Evolutionary conservation across 2,888 invertebrate genomes (phyloP), one percentile per base, ranked within the genome.

Genomic region (Prosopocoilus inquinatus): DNA sequence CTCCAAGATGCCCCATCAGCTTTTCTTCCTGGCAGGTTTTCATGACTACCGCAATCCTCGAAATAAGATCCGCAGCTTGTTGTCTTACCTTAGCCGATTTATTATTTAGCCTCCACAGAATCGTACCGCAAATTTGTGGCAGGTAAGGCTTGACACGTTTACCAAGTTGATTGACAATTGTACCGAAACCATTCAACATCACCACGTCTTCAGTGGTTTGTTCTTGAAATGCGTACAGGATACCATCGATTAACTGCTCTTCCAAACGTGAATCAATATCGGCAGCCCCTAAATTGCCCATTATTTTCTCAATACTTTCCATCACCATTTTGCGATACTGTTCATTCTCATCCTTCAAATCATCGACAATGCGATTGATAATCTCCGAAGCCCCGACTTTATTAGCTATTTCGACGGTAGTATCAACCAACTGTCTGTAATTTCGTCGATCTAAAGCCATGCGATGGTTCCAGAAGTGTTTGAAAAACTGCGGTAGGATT

Each of bases 321-420:
- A 99, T 99, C 2, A 99, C 99, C 99, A 99, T 99, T 81, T 99
- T 99, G 58, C 99, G 85, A 78, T 99, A 99, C 74, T 97, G 96
- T 77, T 99, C 99, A 75, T 98, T 97, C 78, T 99, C 99, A 75
- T 99, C 99, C 79, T 99, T 99, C 54, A 99, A 80, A 79, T 99
- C 99, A 70, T 99, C 99, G 0, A 99, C 99, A 44, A 99, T 94
- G 61, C 98, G 85, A 76, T 95, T 96, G 58, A 99, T 95, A 61
- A 99, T 99, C 82, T 99, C 99, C 0, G 97, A 96, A 3, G 97
- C 94, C n/a, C 99, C 99, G 50, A 98, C 97, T 82, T 99, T 99
- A 76, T 98, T 98, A 5, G 99, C 99, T 60, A 99, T 99, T 81
- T 99, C 99, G 1, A 99, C 99, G 0, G 99, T 99, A 0, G 99